Conservation (phyloP, 2,113 vertebrate genomes). For the Bagarius yarrelli region DNA sequence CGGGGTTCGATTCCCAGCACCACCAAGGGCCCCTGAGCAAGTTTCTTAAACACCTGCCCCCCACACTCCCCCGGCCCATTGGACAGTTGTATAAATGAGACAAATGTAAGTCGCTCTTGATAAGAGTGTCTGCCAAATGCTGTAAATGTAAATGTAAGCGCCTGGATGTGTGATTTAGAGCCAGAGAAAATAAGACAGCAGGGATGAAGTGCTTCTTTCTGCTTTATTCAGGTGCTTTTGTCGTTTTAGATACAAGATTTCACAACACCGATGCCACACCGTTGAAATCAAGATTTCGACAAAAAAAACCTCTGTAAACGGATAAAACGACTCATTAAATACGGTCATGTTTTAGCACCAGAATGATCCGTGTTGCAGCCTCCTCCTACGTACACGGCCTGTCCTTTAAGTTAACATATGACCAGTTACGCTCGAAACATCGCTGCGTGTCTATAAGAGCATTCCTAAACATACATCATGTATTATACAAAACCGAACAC, state of each 20-base stretch:
- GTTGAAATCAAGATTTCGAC: conserved; percentile 33
- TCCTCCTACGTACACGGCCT: conserved; percentile 17
- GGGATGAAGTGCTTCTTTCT: conserved; percentile 40
- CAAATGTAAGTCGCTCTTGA: too few species aligned
- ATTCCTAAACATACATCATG: conserved; percentile 46
- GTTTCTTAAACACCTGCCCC: too few species aligned
- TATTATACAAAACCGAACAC: conserved; percentile 38
- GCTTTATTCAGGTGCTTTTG: conserved; percentile 55
- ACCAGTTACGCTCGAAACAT: conserved; percentile 17
- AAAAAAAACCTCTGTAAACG: conserved; percentile 24
- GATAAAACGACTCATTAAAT: conserved; percentile 52
- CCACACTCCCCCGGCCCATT: too few species aligned
- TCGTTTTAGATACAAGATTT: conserved; percentile 53
- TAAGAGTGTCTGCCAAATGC: too few species aligned
- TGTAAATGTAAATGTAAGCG: not conserved
- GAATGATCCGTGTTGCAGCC: conserved; percentile 52
- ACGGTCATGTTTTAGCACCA: conserved; percentile 57
- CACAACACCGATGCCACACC: conserved; percentile 57
- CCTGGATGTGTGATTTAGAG: not conserved
- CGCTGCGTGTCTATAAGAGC: conserved; percentile 32
- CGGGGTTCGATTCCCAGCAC: too few species aligned
- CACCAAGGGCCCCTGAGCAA: too few species aligned
- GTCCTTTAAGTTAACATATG: conserved; percentile 27
- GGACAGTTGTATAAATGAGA: too few species aligned
- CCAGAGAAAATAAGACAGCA: not conserved